Evolutionary conservation across 37 sponge, comb jelly and placozoan species (phyloP).

Genomic region (Cladorhizidae sp.): DNA sequence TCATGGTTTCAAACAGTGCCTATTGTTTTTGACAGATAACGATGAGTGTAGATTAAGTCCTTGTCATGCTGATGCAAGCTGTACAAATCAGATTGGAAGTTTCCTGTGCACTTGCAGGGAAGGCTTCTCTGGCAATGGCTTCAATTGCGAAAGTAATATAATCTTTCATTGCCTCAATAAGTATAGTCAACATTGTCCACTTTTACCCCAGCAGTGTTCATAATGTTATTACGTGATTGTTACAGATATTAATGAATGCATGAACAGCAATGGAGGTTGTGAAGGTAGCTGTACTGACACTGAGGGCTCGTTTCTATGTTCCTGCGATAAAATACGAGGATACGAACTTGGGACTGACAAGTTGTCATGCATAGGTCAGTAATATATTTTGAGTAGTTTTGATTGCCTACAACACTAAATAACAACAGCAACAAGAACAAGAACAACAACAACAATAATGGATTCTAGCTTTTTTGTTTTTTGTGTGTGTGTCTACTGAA

Average conservation of each 20-base stretch:
- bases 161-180: background rate
- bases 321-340: slow-evolving; percentile 8
- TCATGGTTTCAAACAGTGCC: background rate
- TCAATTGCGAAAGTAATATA: background rate
- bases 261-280: slow-evolving; percentile 42
- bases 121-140: slow-evolving; percentile 33
- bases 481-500: too few relatives aligned
- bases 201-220: background rate
- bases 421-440: too few relatives aligned
- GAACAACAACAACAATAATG: too few relatives aligned
- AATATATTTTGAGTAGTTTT: background rate
- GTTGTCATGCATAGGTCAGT: slow-evolving; percentile 22
- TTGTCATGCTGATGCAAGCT: slow-evolving; percentile 28
- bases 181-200: background rate
- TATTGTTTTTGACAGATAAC: slow-evolving; percentile 2
- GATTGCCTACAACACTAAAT: too few relatives aligned
- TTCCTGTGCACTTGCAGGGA: slow-evolving; percentile 24
- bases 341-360: background rate
- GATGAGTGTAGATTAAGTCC: slow-evolving; percentile 15
- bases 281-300: slow-evolving; percentile 39
- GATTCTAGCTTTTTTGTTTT: too few relatives aligned
- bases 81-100: slow-evolving; percentile 36
- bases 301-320: slow-evolving; percentile 42
- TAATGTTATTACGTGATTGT: too few relatives aligned
- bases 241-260: slow-evolving; percentile 55